These are phyloP conservation scores for Leptopilina drosophilae DNA, from an alignment of 2,888 invertebrate genomes.

Conservation along the genomic window DNA sequence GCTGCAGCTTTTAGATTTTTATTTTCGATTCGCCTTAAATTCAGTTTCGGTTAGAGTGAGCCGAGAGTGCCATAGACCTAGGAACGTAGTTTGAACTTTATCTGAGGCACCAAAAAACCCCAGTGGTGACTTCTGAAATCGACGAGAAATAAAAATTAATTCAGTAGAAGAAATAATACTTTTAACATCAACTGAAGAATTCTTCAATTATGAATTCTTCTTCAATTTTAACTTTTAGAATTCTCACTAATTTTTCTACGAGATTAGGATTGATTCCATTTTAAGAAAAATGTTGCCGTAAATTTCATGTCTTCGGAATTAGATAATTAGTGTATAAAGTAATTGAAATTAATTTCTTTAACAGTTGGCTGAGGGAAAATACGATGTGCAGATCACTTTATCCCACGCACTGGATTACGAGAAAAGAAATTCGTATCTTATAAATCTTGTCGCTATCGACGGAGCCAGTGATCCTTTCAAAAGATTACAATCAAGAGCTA, in stretches of 20 bases:
- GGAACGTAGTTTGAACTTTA: background rate
- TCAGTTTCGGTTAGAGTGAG: background rate
- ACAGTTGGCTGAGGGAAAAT: constrained; percentile 83
- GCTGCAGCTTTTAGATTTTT: background rate
- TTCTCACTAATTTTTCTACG: too few relatives aligned
- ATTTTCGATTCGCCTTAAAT: background rate
- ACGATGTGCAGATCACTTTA: constrained; percentile 83
- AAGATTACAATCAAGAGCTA: constrained; percentile 83
- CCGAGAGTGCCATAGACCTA: too few relatives aligned
- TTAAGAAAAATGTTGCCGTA: too few relatives aligned
- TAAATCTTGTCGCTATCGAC: constrained; percentile 84
- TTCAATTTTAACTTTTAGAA: too few relatives aligned
- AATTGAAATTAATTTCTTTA: constrained; percentile 53
- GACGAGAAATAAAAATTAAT: too few relatives aligned
- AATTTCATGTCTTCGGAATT: too few relatives aligned
- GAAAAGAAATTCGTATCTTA: constrained; percentile 84
- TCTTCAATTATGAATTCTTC: too few relatives aligned
- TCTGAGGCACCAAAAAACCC: background rate
- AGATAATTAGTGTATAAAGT: too few relatives aligned
- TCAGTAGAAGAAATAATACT: too few relatives aligned
- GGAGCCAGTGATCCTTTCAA: constrained; percentile 79
- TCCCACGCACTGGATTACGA: constrained; percentile 87
- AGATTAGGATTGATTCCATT: too few relatives aligned
- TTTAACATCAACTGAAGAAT: too few relatives aligned
- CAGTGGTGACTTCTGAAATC: background rate